These are phyloP conservation scores for Sebastes fasciatus DNA, from an alignment of 2,113 vertebrate species.

Conservation along the genomic window DNA sequence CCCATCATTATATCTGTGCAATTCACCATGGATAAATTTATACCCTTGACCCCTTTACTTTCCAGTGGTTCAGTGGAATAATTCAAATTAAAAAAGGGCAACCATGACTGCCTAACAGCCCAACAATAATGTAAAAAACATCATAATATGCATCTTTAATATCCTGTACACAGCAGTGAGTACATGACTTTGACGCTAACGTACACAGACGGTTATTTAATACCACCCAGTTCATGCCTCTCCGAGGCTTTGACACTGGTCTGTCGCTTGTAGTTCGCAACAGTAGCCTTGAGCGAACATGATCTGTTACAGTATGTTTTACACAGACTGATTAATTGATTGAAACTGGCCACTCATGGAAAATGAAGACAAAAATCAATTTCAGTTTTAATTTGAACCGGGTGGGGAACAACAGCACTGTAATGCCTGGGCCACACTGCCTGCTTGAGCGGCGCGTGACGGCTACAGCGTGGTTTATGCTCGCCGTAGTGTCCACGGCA, in stretches of 20 bases:
- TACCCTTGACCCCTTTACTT: conserved; percentile 45
- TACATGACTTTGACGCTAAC: neutral
- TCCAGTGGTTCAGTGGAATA: conserved; percentile 44
- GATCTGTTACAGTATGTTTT: conserved; percentile 39
- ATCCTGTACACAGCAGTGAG: neutral
- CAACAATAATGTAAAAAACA: neutral
- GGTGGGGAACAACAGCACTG: conserved; percentile 3
- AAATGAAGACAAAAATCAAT: conserved; percentile 63
- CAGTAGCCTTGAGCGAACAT: conserved; percentile 40
- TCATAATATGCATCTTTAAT: neutral
- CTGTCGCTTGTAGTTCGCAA: conserved; percentile 15
- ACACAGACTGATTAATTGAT: conserved; percentile 52
- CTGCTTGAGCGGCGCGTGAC: too few relatives aligned
- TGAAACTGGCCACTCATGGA: conserved; percentile 40
- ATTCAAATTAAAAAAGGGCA: conserved; percentile 46
- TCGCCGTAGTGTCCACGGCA: too few relatives aligned
- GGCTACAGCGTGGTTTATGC: too few relatives aligned
- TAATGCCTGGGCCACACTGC: too few relatives aligned
- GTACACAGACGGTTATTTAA: neutral
- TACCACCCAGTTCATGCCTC: neutral
- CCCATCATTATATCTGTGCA: conserved; percentile 77
- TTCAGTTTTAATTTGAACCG: conserved; percentile 30
- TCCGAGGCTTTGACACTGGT: neutral
- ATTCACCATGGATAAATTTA: conserved; percentile 61
- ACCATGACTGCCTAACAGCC: conserved; percentile 5